Evolutionary conservation across 2,113 vertebrate species (phyloP).

Genomic region (Myotis davidii): DNA sequence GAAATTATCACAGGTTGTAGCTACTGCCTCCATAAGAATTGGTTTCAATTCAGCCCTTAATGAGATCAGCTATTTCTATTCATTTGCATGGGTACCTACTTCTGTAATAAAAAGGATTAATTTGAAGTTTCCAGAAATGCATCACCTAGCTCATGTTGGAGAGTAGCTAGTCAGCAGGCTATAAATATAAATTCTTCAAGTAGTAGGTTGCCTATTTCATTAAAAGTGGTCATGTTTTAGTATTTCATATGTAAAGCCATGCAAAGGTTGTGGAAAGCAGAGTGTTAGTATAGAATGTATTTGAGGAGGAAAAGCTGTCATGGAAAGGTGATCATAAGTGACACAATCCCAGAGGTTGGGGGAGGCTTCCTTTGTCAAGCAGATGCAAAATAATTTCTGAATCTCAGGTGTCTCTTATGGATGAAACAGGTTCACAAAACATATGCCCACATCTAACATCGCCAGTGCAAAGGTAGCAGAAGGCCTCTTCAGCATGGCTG

Average conservation of each 20-base stretch:
- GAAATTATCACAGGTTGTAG: constrained; percentile 78
- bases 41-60: constrained; percentile 81
- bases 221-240: constrained; percentile 75
- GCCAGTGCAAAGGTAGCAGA: not conserved
- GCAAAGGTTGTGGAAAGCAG: constrained; percentile 51
- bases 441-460: not conserved
- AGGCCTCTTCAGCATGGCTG: not conserved
- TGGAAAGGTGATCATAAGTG: constrained; percentile 51
- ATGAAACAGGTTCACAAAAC: not conserved
- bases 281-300: constrained; percentile 63
- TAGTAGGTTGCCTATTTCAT: constrained; percentile 75
- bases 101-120: constrained; percentile 80
- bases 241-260: constrained; percentile 67
- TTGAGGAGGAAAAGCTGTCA: constrained; percentile 65
- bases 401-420: not conserved
- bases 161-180: constrained; percentile 55
- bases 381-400: constrained; percentile 33
- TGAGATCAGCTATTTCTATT: constrained; percentile 80
- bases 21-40: constrained; percentile 74
- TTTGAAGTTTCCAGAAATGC: constrained; percentile 78
- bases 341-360: not conserved
- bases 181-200: constrained; percentile 77
- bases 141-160: constrained; percentile 70
- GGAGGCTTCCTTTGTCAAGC: not conserved
- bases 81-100: constrained; percentile 80